Conservation (phyloP, 2,888 invertebrate genomes). For the Phengaris alcon region DNA sequence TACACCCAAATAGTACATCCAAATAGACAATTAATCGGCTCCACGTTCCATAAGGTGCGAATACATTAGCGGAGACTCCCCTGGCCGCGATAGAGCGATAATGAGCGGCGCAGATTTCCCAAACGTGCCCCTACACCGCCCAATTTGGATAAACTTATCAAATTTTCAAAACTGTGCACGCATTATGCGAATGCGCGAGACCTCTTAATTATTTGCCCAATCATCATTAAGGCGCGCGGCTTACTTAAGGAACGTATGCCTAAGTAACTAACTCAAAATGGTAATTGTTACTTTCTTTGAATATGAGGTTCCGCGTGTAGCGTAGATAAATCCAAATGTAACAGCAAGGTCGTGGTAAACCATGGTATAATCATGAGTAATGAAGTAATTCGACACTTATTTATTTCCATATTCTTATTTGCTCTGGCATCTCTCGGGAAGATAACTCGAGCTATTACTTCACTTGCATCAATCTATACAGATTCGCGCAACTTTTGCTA, state of each 20-base stretch:
- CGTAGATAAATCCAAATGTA: not conserved
- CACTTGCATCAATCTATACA: too few relatives aligned
- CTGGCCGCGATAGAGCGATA: conserved; percentile 65
- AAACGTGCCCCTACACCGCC: conserved; percentile 70
- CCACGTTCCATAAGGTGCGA: conserved; percentile 53
- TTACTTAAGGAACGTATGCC: conserved; percentile 24
- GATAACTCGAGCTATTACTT: too few relatives aligned
- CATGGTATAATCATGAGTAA: not conserved
- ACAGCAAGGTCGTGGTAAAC: not conserved
- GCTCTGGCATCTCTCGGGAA: too few relatives aligned
- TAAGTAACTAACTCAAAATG: not conserved
- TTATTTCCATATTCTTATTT: too few relatives aligned
- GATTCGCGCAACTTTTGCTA: too few relatives aligned
- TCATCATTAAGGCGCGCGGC: conserved; percentile 44
- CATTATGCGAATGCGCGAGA: conserved; percentile 58
- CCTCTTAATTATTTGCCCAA: conserved; percentile 72
- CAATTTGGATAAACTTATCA: conserved; percentile 77
- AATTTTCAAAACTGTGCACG: conserved; percentile 77
- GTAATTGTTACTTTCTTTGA: conserved; percentile 3
- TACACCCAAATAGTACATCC: conserved; percentile 5
- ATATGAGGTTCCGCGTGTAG: not conserved
- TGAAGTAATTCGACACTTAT: too few relatives aligned
- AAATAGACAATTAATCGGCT: conserved; percentile 39
- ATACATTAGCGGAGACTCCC: conserved; percentile 67
- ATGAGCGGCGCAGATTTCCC: conserved; percentile 73